Evolutionary conservation across 1,140 invertebrate species (phyloP).

Genomic region (Zaprionus vittiger): DNA sequence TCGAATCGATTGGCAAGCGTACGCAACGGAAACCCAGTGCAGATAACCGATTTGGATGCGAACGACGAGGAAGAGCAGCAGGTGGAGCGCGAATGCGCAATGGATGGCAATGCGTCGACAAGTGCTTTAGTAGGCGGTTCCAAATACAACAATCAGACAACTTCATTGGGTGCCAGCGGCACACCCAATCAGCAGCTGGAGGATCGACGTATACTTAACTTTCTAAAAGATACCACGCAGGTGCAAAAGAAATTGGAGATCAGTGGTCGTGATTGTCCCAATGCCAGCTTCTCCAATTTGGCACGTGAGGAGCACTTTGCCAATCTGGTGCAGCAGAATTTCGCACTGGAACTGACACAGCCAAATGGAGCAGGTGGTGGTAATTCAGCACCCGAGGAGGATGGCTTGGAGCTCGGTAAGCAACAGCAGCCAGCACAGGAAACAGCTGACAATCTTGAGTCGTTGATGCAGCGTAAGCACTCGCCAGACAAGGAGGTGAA

Average conservation of each 20-base stretch:
- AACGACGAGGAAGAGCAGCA: conserved; percentile 57
- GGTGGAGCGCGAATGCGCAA: conserved; percentile 16
- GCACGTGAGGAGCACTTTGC: conserved; percentile 83
- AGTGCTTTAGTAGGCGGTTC: conserved; percentile 67
- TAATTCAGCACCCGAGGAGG: conserved; percentile 60
- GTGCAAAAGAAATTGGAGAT: conserved; percentile 83
- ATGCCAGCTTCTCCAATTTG: conserved; percentile 82
- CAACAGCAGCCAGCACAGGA: conserved; percentile 43
- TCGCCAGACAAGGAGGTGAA: conserved; percentile 83
- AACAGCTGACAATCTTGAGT: conserved; percentile 75
- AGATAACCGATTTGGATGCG: conserved; percentile 76
- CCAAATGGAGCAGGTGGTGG: conserved; percentile 34
- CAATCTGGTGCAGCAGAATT: conserved; percentile 83
- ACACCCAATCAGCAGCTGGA: conserved; percentile 78
- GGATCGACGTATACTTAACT: conserved; percentile 81
- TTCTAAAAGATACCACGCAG: conserved; percentile 83
- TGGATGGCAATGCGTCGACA: conserved; percentile 71
- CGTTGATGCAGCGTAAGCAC: conserved; percentile 77
- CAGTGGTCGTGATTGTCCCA: conserved; percentile 78
- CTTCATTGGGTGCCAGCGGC: conserved; percentile 34
- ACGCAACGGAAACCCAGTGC: conserved; percentile 74
- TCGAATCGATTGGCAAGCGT: conserved; percentile 68
- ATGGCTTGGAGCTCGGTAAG: conserved; percentile 50
- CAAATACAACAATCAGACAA: conserved; percentile 59
- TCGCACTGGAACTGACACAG: conserved; percentile 55